These are phyloP conservation scores for Drepana falcataria DNA, from an alignment of 2,888 invertebrate species.

Conservation along the genomic window DNA sequence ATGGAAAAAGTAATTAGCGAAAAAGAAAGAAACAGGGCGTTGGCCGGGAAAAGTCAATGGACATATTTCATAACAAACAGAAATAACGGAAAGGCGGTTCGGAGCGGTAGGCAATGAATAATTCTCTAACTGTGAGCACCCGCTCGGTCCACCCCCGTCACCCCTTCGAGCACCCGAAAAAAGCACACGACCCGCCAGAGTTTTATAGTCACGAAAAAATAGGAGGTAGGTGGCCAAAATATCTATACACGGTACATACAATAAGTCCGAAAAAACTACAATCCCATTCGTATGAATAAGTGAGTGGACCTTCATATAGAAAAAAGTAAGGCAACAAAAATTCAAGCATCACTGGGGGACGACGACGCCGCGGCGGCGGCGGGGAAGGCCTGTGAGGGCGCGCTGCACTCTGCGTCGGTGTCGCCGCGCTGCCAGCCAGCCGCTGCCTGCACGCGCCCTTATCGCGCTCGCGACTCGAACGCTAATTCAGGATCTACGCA, in stretches of 20 bases:
- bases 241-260: slow-evolving; percentile 71
- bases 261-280: slow-evolving; percentile 70
- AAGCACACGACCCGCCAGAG: slow-evolving; percentile 71
- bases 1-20: slow-evolving; percentile 73
- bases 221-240: slow-evolving; percentile 74
- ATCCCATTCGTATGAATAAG: slow-evolving; percentile 75
- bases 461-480: slow-evolving; percentile 13
- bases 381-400: background rate
- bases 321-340: slow-evolving; percentile 65
- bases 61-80: slow-evolving; percentile 78
- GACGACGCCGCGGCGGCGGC: slow-evolving; percentile 5
- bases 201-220: slow-evolving; percentile 76
- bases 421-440: background rate
- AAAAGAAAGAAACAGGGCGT: slow-evolving; percentile 69
- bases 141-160: slow-evolving; percentile 48
- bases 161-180: slow-evolving; percentile 58
- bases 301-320: slow-evolving; percentile 73
- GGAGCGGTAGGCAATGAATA: slow-evolving; percentile 77
- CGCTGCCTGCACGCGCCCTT: slow-evolving; percentile 8
- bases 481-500: slow-evolving; percentile 30
- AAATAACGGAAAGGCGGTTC: slow-evolving; percentile 76
- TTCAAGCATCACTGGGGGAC: slow-evolving; percentile 38
- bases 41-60: slow-evolving; percentile 72
- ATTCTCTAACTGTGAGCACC: slow-evolving; percentile 77
- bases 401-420: background rate